phyloP scores from a whole-genome alignment of 2,888 invertebrate genomes.

The Lacanobia wlatinum region DNA sequence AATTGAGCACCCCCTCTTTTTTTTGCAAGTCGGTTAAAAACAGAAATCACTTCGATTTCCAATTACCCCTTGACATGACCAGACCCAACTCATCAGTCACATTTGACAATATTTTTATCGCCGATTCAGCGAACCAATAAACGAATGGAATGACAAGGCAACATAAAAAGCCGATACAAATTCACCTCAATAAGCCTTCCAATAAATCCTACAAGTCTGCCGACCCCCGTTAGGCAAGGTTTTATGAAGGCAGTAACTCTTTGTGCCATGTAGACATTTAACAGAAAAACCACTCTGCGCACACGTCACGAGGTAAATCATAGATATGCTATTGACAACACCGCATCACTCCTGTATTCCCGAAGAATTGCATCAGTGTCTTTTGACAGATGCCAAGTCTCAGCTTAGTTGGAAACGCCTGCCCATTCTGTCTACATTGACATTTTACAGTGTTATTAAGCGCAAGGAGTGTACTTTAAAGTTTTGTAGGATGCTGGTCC shows the following conservation, averaged over 20 bases:
- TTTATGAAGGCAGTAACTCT: constrained; percentile 70
- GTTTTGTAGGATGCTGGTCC: too few species aligned
- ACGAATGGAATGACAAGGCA: constrained; percentile 46
- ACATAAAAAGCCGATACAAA: constrained; percentile 59
- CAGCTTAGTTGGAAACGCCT: too few species aligned
- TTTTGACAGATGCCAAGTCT: too few species aligned
- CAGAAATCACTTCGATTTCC: background rate
- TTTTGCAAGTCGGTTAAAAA: too few species aligned
- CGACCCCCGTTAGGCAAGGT: constrained; percentile 55
- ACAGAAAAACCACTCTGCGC: constrained; percentile 27
- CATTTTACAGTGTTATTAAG: too few species aligned
- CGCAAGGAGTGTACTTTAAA: too few species aligned
- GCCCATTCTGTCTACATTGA: too few species aligned
- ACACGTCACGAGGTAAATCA: too few species aligned
- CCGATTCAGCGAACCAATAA: constrained; percentile 50
- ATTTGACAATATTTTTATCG: constrained; percentile 36
- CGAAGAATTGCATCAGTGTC: too few species aligned
- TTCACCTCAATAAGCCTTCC: constrained; percentile 63
- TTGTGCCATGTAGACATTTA: constrained; percentile 1
- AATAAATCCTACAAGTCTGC: constrained; percentile 64
- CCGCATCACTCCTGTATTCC: too few species aligned
- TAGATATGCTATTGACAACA: too few species aligned
- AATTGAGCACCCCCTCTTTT: too few species aligned
- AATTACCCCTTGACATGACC: constrained; percentile 7
- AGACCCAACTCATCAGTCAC: constrained; percentile 1